Conservation (phyloP, 2,797 vertebrate species). For the Coregonus ussuriensis region DNA sequence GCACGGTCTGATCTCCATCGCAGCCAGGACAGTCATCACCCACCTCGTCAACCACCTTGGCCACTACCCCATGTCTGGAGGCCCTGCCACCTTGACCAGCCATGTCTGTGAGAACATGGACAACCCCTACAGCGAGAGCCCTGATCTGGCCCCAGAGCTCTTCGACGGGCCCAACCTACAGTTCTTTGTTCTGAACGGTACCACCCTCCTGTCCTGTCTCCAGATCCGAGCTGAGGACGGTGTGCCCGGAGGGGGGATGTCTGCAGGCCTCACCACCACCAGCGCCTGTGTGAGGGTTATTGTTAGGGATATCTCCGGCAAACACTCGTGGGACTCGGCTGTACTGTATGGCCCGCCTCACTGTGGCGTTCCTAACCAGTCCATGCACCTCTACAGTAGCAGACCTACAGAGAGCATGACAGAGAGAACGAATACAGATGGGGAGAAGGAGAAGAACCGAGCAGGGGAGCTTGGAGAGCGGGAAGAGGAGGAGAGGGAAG, state of each 20-base stretch:
- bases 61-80: constrained; percentile 97
- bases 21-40: constrained; percentile 94
- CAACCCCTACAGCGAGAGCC: constrained; percentile 91
- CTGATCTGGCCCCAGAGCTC: constrained; percentile 94
- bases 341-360: constrained; percentile 92
- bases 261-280: constrained; percentile 90
- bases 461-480: constrained; percentile 70
- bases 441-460: constrained; percentile 68
- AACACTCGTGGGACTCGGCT: constrained; percentile 97
- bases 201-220: constrained; percentile 90
- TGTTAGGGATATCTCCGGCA: constrained; percentile 93
- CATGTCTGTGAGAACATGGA: constrained; percentile 98
- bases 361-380: constrained; percentile 53
- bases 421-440: constrained; percentile 22
- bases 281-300: constrained; percentile 92
- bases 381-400: constrained; percentile 54
- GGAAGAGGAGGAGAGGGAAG: constrained; percentile 46
- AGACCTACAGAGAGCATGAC: constrained; percentile 57
- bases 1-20: constrained; percentile 94
- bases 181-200: constrained; percentile 93
- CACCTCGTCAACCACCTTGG: constrained; percentile 97
- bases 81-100: constrained; percentile 95
- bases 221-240: constrained; percentile 92
- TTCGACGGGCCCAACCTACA: constrained; percentile 97
- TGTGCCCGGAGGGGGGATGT: constrained; percentile 91